These are phyloP conservation scores for Henicopernis longicauda DNA, from an alignment of 2,113 vertebrate genomes.

Conservation along the genomic window DNA sequence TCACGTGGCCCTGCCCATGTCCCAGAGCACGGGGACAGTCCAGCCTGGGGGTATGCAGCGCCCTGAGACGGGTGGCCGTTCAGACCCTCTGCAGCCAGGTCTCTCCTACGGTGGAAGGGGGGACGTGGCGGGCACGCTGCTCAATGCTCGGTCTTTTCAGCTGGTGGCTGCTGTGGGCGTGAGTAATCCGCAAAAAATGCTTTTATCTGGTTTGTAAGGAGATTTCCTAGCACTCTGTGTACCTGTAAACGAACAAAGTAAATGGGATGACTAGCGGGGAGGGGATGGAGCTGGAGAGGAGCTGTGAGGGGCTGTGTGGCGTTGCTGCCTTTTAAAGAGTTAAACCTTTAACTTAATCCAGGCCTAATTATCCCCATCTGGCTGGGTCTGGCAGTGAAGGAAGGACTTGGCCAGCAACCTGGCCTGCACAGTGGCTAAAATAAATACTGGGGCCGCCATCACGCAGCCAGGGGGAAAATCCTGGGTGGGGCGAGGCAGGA, in stretches of 20 bases:
- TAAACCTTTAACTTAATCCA: conserved; percentile 14
- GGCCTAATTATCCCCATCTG: conserved; percentile 43
- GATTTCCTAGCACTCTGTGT: not conserved
- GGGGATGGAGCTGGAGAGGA: not conserved
- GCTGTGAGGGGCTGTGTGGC: not conserved
- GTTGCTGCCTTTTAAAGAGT: not conserved
- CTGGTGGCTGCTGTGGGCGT: not conserved
- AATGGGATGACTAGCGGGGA: too few species aligned
- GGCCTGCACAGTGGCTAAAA: conserved; percentile 28
- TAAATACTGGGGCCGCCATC: conserved; percentile 1
- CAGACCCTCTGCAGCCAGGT: too few species aligned
- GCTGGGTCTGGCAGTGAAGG: not conserved
- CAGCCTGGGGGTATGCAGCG: not conserved
- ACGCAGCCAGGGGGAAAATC: not conserved
- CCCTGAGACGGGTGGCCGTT: rapidly evolving
- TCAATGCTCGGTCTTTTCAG: rapidly evolving
- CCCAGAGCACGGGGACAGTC: not conserved
- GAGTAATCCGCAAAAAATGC: not conserved
- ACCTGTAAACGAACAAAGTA: not conserved
- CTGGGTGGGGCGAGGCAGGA: rapidly evolving
- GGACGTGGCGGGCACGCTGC: rapidly evolving
- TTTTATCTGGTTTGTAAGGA: not conserved
- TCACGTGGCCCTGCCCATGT: rapidly evolving
- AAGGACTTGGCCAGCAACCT: not conserved
- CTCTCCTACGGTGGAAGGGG: not conserved